Base-by-base conservation (phyloP, 2,888 invertebrate species). In the Ceriagrion tenellum region DNA sequence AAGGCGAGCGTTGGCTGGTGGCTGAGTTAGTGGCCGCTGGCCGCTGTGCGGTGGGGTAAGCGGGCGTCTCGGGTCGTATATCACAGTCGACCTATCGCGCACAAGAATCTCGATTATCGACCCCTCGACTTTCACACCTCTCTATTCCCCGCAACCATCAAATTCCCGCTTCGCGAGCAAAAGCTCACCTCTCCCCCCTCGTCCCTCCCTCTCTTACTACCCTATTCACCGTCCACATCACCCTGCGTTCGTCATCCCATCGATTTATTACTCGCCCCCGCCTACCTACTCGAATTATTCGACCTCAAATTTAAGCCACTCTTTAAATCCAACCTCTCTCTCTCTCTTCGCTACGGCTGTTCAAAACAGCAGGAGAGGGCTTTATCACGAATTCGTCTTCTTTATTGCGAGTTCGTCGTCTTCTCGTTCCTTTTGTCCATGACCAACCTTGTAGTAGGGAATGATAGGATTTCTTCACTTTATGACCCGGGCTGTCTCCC, bases 41-140 rank as follows among this genome's bases (percentile, higher is more conserved):
- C 47, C n/a, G 26, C 26, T 55, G 18, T 55, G 59, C 91, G 91
- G 93, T 18, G 35, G 35, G 63, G 93, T 47, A 69, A 93, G 74
- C 56, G 47, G 69, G 23, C 69, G 63, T 16, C 35, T 35, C 63
- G 55, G 91, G 93, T 63, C 93, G 93, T 93, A 93, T 93, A 93
- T 93, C 93, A 93, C 69, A 47, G 47, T 47, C n/a, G 63, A 40
- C n/a, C 93, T 93, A 93, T 93, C 93, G 93, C 74, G 47, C 69
- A 26, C 40, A 40, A 63, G 47, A 30, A 93, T 93, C 93, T 69
- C 93, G 63, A 93, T 93, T 69, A 93, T 93, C 93, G 93, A 93
- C 74, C 47, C 93, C 69, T 93, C 93, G 69, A 93, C 93, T 93
- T 93, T 93, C 93, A 93, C 93, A 93, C 93, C 93, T 93, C 63